A percentile compares a stretch with the other conserved stretches of the same genome.
These are phyloP conservation scores for Trogon melanurus DNA, from an alignment of 2,113 vertebrate genomes.

Conservation along the genomic window DNA sequence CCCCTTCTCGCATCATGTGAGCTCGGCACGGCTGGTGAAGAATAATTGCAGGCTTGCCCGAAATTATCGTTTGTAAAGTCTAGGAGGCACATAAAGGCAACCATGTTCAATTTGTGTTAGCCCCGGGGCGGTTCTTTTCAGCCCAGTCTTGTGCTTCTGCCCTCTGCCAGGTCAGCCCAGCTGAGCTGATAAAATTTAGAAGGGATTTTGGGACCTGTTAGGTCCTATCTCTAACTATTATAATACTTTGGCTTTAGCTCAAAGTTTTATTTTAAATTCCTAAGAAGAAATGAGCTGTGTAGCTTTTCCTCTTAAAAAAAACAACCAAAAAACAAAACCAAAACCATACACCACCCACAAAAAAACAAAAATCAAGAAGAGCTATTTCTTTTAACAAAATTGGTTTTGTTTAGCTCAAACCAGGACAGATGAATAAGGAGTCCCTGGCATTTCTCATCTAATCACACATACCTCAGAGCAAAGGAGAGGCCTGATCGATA, in stretches of 20 bases:
- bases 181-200: background rate
- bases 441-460: background rate
- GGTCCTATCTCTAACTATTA: background rate
- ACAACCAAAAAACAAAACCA: background rate
- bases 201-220: background rate
- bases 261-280: background rate
- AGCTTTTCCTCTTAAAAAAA: background rate
- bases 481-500: background rate
- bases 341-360: too few relatives aligned
- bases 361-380: too few relatives aligned
- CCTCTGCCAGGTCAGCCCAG: background rate
- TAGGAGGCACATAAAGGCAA: background rate
- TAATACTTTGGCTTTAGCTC: background rate
- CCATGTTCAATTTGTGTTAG: background rate
- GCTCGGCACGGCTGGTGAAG: background rate
- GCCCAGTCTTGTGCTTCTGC: background rate
- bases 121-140: background rate
- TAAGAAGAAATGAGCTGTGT: background rate
- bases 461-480: background rate
- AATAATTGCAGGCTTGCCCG: background rate
- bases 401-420: too few relatives aligned
- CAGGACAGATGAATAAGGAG: background rate
- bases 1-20: background rate
- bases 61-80: background rate
- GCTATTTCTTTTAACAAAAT: background rate